Conservation (phyloP, 1,140 invertebrate genomes). For the Bacillus rossius region DNA sequence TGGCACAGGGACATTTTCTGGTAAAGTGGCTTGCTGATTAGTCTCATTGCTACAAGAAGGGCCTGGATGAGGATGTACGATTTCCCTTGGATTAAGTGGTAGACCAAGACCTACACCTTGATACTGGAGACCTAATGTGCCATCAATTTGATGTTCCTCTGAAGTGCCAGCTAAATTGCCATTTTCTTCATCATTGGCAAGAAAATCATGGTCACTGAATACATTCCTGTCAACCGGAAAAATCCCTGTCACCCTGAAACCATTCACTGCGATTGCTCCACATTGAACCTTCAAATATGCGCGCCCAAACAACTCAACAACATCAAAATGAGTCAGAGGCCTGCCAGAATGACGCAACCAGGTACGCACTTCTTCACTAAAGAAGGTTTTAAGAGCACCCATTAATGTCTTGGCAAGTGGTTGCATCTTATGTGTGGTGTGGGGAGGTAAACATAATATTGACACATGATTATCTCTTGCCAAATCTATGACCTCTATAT, state of each 20-base stretch:
- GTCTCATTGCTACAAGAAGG: too few relatives aligned
- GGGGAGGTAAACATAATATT: constrained; percentile 36
- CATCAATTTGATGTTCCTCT: too few relatives aligned
- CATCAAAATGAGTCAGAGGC: constrained; percentile 28
- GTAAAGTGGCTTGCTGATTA: too few relatives aligned
- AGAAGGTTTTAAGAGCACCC: constrained; percentile 29
- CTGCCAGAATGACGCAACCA: constrained; percentile 11
- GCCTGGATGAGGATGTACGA: too few relatives aligned
- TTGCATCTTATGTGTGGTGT: constrained; percentile 26
- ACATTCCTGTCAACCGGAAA: constrained; percentile 34
- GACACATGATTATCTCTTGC: constrained; percentile 33
- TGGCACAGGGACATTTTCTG: too few relatives aligned
- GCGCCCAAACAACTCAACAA: constrained; percentile 34
- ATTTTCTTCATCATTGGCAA: too few relatives aligned
- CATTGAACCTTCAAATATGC: constrained; percentile 34
- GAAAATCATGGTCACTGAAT: constrained; percentile 37
- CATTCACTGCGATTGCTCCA: constrained; percentile 36
- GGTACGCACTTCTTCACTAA: constrained; percentile 15
- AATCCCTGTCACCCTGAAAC: constrained; percentile 37
- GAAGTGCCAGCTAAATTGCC: too few relatives aligned
- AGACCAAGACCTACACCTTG: too few relatives aligned
- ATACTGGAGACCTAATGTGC: too few relatives aligned
- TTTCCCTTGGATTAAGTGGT: too few relatives aligned
- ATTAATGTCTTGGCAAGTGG: constrained; percentile 39
- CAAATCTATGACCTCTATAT: constrained; percentile 35